Evolutionary conservation across 1,140 invertebrate genomes (phyloP).

Genomic region (Solenopsis invicta): DNA sequence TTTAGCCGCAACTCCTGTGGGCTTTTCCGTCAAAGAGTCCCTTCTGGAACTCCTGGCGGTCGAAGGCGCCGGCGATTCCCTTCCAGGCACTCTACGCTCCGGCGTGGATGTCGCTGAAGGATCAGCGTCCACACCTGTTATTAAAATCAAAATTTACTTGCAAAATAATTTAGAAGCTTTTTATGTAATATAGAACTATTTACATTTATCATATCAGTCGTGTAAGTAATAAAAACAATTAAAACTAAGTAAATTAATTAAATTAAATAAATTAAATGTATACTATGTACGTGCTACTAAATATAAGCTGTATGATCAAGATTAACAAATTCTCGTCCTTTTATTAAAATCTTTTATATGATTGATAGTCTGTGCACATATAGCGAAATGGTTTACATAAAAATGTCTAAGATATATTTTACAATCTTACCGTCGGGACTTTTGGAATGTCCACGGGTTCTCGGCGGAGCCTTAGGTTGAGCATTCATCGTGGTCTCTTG

Average conservation of each 20-base stretch:
- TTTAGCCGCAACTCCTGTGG: conserved; percentile 81
- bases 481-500: conserved; percentile 86
- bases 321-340: background rate
- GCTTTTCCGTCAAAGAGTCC: conserved; percentile 89
- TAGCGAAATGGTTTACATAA: background rate
- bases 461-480: conserved; percentile 83
- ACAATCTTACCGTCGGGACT: conserved; percentile 85
- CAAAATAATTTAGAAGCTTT: background rate
- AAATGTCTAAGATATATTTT: background rate
- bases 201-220: background rate
- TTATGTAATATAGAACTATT: background rate
- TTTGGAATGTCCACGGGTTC: conserved; percentile 84
- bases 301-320: background rate
- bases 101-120: conserved; percentile 88
- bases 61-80: conserved; percentile 88
- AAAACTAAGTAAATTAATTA: background rate
- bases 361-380: conserved; percentile 11
- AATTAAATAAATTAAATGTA: background rate
- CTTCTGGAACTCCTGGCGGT: conserved; percentile 88
- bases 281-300: background rate
- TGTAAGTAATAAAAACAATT: conserved; percentile 1
- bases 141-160: background rate
- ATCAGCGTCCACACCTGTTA: conserved; percentile 78
- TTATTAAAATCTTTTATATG: conserved; percentile 6
- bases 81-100: conserved; percentile 86